Conservation (phyloP, 2,797 vertebrate species). For the Etheostoma perlongum region DNA sequence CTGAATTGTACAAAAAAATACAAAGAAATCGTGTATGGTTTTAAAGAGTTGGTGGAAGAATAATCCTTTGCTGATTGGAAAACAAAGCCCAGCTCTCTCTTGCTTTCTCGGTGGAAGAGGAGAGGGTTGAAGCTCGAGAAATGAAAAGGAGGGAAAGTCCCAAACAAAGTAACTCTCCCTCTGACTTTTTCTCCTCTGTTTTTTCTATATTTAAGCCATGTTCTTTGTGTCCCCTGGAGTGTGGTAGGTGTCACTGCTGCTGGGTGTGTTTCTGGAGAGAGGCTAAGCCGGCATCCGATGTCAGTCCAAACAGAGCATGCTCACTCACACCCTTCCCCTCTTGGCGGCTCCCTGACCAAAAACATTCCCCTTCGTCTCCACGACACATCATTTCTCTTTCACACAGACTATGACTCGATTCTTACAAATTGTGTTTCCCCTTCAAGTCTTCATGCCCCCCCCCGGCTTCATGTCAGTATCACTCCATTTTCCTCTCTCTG, state of each 20-base stretch:
- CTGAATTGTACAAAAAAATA: slow-evolving; percentile 18
- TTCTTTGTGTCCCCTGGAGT: slow-evolving; percentile 56
- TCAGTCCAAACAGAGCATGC: slow-evolving; percentile 69
- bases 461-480: background rate
- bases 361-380: slow-evolving; percentile 37
- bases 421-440: background rate
- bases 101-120: slow-evolving; percentile 19
- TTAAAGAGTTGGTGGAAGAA: slow-evolving; percentile 6
- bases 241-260: slow-evolving; percentile 62
- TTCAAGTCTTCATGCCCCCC: background rate
- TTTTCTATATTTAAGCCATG: slow-evolving; percentile 32
- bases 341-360: slow-evolving; percentile 18
- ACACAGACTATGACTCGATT: background rate
- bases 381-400: slow-evolving; percentile 8
- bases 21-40: slow-evolving; percentile 1
- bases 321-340: slow-evolving; percentile 61
- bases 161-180: slow-evolving; percentile 26
- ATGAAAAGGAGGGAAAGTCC: slow-evolving; percentile 49
- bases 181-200: slow-evolving; percentile 2
- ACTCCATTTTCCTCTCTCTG: background rate
- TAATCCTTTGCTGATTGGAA: slow-evolving; percentile 29
- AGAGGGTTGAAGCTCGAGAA: slow-evolving; percentile 23
- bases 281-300: slow-evolving; percentile 61
- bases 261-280: slow-evolving; percentile 52
- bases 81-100: slow-evolving; percentile 31